A percentile compares a stretch with the other conserved stretches of the same genome.
These are phyloP conservation scores for Zophobas atratus DNA, from an alignment of 1,140 invertebrate species.

Conservation along the genomic window DNA sequence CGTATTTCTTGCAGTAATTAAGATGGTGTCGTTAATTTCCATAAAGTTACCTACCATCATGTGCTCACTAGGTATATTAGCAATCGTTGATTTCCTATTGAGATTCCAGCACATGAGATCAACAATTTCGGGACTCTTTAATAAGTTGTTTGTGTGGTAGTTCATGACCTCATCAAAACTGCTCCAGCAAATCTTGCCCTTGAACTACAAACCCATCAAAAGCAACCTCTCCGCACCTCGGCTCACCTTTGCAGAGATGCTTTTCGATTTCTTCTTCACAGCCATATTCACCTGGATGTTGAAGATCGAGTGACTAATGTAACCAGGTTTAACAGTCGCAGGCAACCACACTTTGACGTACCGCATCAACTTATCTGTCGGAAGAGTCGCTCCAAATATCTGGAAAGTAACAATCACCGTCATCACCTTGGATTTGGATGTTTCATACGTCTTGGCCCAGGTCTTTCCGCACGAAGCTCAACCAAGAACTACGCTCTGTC, in stretches of 20 bases:
- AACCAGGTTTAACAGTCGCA: conserved; percentile 9
- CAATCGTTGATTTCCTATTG: conserved; percentile 23
- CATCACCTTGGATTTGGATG: conserved; percentile 2
- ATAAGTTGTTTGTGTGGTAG: conserved; percentile 48
- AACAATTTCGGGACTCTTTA: conserved; percentile 60
- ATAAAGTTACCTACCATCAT: conserved; percentile 56
- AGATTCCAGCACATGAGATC: conserved; percentile 47
- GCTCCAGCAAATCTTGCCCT: conserved; percentile 61
- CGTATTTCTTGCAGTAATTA: conserved; percentile 56
- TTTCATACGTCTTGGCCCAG: conserved; percentile 50
- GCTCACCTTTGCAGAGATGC: conserved; percentile 57
- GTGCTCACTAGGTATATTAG: conserved; percentile 42
- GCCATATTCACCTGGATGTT: conserved; percentile 42
- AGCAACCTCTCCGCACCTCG: background rate
- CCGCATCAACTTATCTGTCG: conserved; percentile 50
- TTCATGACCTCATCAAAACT: conserved; percentile 54
- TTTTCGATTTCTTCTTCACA: conserved; percentile 59
- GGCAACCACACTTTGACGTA: conserved; percentile 59
- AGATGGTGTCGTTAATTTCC: conserved; percentile 59
- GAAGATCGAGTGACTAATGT: conserved; percentile 58
- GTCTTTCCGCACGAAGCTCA: conserved; percentile 45
- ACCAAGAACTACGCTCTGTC: conserved; percentile 45
- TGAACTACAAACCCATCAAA: conserved; percentile 53
- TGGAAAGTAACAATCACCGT: conserved; percentile 17
- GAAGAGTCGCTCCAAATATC: conserved; percentile 50